A percentile compares a stretch with the other conserved stretches of the same genome.
These are phyloP conservation scores for Psammodynastes pulverulentus DNA, from an alignment of 2,113 vertebrate species.

Conservation along the genomic window DNA sequence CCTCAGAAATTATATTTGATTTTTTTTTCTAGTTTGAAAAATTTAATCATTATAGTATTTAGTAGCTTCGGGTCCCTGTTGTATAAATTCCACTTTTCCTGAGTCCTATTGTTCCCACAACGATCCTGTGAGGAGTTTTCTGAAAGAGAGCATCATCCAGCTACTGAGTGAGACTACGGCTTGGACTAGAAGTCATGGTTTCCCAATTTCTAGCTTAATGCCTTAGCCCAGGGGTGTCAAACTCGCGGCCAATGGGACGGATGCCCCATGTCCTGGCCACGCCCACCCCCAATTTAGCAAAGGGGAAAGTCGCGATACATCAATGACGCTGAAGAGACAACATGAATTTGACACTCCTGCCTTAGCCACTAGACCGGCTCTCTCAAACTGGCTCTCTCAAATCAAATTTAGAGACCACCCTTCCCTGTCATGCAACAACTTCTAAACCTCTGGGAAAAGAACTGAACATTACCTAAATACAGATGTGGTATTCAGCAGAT, in stretches of 20 bases:
- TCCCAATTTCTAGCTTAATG: not conserved
- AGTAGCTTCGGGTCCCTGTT: not conserved
- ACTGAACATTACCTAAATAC: not conserved
- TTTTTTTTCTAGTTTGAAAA: not conserved
- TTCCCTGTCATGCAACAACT: not conserved
- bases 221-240: too few relatives aligned
- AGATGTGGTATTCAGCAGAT: too few relatives aligned
- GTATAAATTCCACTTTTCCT: not conserved
- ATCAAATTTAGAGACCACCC: not conserved
- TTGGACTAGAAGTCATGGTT: not conserved
- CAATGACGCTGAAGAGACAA: too few relatives aligned
- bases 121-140: not conserved
- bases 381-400: not conserved
- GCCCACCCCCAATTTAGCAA: too few relatives aligned
- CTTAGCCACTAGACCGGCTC: too few relatives aligned
- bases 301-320: too few relatives aligned
- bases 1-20: not conserved
- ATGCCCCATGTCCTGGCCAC: too few relatives aligned
- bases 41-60: not conserved
- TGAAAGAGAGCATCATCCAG: not conserved
- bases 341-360: too few relatives aligned
- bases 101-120: not conserved
- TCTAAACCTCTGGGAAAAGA: not conserved
- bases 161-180: not conserved
- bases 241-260: too few relatives aligned